Conservation (phyloP, 2,797 vertebrate species). For the Poecilia picta region DNA sequence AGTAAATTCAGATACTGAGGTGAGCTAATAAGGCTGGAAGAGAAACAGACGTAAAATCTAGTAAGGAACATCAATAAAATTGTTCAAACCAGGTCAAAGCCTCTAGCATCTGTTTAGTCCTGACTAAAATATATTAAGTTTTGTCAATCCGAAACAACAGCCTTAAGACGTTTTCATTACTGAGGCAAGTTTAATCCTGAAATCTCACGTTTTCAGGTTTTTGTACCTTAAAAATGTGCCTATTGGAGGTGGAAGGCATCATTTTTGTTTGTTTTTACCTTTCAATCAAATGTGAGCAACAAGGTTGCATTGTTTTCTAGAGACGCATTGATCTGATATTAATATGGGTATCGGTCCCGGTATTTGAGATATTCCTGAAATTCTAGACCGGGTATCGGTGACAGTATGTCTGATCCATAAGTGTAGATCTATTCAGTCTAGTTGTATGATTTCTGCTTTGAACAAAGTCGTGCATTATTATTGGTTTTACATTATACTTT, state of each 20-base stretch:
- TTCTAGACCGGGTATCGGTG: too few relatives aligned
- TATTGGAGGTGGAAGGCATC: too few relatives aligned
- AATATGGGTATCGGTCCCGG: too few relatives aligned
- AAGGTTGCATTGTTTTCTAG: too few relatives aligned
- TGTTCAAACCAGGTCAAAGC: slow-evolving; percentile 68
- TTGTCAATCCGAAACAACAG: slow-evolving; percentile 46
- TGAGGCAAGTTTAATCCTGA: background rate
- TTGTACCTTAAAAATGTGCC: background rate
- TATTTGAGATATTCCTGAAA: too few relatives aligned
- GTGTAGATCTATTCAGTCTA: too few relatives aligned
- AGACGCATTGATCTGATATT: too few relatives aligned
- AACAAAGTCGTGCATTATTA: too few relatives aligned
- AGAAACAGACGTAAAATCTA: slow-evolving; percentile 35
- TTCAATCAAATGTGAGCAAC: background rate
- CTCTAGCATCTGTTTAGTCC: slow-evolving; percentile 62
- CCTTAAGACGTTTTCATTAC: background rate
- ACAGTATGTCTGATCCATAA: too few relatives aligned
- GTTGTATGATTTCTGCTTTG: too few relatives aligned
- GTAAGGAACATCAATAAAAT: slow-evolving; percentile 68
- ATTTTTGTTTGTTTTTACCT: background rate
- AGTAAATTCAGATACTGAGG: background rate
- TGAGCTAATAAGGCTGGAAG: background rate
- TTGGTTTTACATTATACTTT: too few relatives aligned
- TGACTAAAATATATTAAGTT: slow-evolving; percentile 68
- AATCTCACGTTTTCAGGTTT: background rate